phyloP scores from a whole-genome alignment of 2,113 vertebrate species.

The Protomyctophum bolini region DNA sequence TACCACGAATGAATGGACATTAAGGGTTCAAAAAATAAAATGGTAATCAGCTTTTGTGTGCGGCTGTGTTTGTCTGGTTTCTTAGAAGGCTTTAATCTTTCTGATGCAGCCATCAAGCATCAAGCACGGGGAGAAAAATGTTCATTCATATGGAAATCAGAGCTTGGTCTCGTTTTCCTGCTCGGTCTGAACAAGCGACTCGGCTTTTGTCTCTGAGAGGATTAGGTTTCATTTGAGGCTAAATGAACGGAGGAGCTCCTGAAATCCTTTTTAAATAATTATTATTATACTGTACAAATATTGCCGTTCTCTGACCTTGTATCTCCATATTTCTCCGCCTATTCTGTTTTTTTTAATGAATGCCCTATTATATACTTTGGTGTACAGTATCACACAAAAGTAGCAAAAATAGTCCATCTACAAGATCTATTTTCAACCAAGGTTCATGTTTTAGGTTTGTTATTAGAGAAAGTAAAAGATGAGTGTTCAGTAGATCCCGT shows the following conservation, averaged over 20 bases:
- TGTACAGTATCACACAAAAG: too few relatives aligned
- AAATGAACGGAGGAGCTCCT: constrained; percentile 66
- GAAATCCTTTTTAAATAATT: constrained; percentile 46
- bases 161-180: constrained; percentile 47
- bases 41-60: constrained; percentile 23
- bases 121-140: constrained; percentile 45
- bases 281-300: constrained; percentile 71
- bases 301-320: not conserved
- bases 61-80: constrained; percentile 20
- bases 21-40: constrained; percentile 25
- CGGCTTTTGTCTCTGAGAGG: constrained; percentile 70
- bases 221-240: constrained; percentile 69
- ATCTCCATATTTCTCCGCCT: too few relatives aligned
- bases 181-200: constrained; percentile 47
- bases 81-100: constrained; percentile 63
- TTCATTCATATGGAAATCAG: constrained; percentile 74
- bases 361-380: too few relatives aligned
- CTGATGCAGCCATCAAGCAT: constrained; percentile 53
- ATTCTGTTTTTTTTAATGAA: too few relatives aligned
- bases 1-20: constrained; percentile 39
- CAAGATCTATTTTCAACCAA: too few relatives aligned
- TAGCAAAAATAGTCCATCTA: too few relatives aligned
- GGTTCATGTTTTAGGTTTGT: too few relatives aligned
- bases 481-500: too few relatives aligned
- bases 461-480: too few relatives aligned